Conservation (phyloP, 53 echinoderm and acorn worm genomes). For the Mesocentrotus franciscanus region DNA sequence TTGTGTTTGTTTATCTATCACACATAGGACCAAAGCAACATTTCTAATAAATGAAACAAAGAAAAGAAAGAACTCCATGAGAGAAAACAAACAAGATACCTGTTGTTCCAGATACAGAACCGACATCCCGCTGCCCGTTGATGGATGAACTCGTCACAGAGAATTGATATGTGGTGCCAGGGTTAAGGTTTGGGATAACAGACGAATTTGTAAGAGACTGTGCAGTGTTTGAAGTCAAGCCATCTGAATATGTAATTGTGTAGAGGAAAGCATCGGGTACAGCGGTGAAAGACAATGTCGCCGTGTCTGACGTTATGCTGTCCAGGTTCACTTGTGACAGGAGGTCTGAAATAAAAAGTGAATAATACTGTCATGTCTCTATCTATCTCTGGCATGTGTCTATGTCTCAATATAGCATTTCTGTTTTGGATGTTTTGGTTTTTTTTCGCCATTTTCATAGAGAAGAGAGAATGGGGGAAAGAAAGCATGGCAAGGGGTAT, state of each 20-base stretch:
- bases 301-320: slow-evolving; percentile 1
- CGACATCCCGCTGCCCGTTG: neutral
- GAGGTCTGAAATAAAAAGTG: neutral
- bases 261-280: neutral
- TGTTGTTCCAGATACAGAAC: slow-evolving; percentile 12
- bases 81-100: neutral
- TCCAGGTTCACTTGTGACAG: neutral
- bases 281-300: neutral
- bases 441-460: no score
- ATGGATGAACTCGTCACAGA: neutral
- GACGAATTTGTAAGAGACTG: neutral
- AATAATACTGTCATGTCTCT: no score
- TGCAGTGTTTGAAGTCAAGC: neutral
- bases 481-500: no score
- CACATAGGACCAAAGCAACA: no score
- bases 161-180: neutral
- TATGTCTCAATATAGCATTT: no score
- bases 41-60: no score
- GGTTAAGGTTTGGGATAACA: neutral
- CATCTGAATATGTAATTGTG: neutral
- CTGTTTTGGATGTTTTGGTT: no score
- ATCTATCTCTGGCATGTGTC: no score
- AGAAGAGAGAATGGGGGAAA: no score
- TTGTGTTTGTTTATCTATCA: no score
- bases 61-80: no score